Evolutionary conservation across 2,113 vertebrate species (phyloP).

Genomic region (Noctilio leporinus): DNA sequence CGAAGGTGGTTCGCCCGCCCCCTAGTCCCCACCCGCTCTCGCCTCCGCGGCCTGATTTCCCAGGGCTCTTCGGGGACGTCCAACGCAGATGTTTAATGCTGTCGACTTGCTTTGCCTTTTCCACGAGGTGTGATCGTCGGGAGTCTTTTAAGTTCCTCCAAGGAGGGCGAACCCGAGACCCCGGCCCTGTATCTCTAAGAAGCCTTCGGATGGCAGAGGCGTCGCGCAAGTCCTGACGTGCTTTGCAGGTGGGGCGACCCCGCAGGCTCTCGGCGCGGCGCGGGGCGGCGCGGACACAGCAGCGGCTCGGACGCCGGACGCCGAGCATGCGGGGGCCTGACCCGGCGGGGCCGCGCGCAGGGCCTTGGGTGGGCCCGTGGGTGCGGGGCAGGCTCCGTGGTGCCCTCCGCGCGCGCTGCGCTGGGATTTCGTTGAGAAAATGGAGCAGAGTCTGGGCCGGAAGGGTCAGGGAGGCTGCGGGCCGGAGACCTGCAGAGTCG

Average conservation of each 20-base stretch:
- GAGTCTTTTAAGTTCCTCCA: background rate
- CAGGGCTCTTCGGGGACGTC: background rate
- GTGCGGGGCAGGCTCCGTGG: background rate
- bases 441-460: background rate
- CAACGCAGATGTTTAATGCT: background rate
- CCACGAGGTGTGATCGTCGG: background rate
- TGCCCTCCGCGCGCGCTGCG: background rate
- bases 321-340: constrained; percentile 21
- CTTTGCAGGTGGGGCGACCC: constrained; percentile 54
- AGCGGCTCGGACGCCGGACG: constrained; percentile 49
- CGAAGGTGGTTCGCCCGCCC: background rate
- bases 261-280: constrained; percentile 59
- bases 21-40: background rate
- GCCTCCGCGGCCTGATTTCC: background rate
- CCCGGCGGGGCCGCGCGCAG: background rate
- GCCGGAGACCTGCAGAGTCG: background rate
- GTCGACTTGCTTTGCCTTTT: background rate
- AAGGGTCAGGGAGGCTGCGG: background rate
- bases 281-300: constrained; percentile 43
- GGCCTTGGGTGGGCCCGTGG: background rate
- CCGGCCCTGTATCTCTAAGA: background rate
- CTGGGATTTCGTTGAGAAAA: constrained; percentile 49
- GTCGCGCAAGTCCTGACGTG: constrained; percentile 1
- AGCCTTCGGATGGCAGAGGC: background rate
- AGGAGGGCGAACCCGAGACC: background rate